Conservation (phyloP, 2,797 vertebrate genomes). For the Sphenopsis melanotis region DNA sequence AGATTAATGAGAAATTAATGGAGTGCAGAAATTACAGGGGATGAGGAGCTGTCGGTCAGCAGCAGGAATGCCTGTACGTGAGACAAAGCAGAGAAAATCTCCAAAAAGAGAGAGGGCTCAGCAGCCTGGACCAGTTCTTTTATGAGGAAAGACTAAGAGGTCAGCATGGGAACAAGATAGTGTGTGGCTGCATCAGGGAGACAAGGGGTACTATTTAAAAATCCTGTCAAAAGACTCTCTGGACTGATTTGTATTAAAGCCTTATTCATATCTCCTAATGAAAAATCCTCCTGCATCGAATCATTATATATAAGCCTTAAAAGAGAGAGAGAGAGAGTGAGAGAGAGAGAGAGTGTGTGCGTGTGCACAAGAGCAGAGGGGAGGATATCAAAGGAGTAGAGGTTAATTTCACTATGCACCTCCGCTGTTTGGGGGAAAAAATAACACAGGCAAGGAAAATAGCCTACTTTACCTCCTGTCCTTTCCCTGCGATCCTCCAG, state of each 20-base stretch:
- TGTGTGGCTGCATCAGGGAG: neutral
- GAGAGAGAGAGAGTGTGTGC: neutral
- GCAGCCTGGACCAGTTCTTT: constrained; percentile 15
- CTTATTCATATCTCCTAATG: constrained; percentile 42
- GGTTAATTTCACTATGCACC: constrained; percentile 19
- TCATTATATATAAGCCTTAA: constrained; percentile 8
- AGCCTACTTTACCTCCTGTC: constrained; percentile 8
- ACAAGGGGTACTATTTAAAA: constrained; percentile 48
- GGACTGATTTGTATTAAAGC: constrained; percentile 30
- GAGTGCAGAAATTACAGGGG: constrained; percentile 48
- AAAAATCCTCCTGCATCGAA: constrained; percentile 43
- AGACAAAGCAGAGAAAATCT: constrained; percentile 37
- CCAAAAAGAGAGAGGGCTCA: neutral
- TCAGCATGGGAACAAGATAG: constrained; percentile 27
- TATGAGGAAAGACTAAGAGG: constrained; percentile 43
- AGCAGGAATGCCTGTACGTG: neutral
- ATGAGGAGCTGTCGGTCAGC: constrained; percentile 52
- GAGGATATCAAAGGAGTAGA: neutral
- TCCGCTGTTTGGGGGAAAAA: constrained; percentile 29
- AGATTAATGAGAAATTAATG: constrained; percentile 67
- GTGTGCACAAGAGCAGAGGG: neutral
- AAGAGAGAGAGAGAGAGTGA: neutral
- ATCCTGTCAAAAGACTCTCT: constrained; percentile 18
- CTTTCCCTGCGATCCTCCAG: neutral
- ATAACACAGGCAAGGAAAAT: neutral